phyloP scores from a whole-genome alignment of 2,113 vertebrate species.

The Bubo scandiacus region DNA sequence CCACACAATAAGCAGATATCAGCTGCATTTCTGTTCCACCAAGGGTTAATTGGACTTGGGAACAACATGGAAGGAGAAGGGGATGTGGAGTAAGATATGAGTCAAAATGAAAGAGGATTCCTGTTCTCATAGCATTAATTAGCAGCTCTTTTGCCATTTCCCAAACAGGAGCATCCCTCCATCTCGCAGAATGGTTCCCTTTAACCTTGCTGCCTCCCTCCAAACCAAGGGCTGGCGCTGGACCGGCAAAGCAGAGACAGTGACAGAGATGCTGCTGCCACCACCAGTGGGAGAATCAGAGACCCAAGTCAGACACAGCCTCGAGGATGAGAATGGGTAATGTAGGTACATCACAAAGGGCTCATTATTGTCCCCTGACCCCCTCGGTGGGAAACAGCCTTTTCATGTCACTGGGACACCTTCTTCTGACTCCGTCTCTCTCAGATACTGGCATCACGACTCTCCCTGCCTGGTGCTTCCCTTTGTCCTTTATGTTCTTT shows the following conservation, averaged over 20 bases:
- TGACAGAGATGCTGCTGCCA: background rate
- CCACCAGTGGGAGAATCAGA: background rate
- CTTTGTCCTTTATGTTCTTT: conserved; percentile 8
- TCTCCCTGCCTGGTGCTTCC: background rate
- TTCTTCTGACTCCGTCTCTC: background rate
- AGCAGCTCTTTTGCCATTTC: background rate
- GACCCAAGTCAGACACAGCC: background rate
- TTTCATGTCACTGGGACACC: background rate
- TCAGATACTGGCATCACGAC: background rate
- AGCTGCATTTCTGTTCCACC: background rate
- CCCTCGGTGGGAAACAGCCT: background rate
- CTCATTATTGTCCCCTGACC: background rate
- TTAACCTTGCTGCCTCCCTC: background rate
- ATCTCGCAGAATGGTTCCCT: background rate
- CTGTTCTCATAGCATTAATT: background rate
- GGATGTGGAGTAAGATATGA: background rate
- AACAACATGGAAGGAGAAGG: background rate
- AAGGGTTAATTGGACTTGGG: background rate
- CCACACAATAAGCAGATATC: background rate
- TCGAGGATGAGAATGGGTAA: background rate
- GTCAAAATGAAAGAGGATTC: background rate
- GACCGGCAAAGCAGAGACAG: background rate
- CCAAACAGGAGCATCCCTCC: background rate
- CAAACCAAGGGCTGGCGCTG: background rate
- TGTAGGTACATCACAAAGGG: background rate